Conservation (phyloP, 2,888 invertebrate genomes). For the Spialia ferax region DNA sequence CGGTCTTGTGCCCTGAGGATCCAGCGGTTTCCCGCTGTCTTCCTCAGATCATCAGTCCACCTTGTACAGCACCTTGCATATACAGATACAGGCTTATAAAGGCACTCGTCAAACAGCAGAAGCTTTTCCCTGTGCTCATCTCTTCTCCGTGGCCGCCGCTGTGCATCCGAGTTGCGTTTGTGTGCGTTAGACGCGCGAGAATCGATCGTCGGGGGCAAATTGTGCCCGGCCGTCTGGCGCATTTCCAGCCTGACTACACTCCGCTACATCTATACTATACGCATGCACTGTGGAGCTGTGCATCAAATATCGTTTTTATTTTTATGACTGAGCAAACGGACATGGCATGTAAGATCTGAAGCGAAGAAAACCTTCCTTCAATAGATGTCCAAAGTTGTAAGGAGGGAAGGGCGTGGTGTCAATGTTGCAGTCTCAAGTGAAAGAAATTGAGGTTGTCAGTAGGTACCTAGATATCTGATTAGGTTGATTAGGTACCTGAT, state of each 20-base stretch:
- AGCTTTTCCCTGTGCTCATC: background rate
- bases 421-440: too few relatives aligned
- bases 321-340: background rate
- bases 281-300: background rate
- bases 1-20: too few relatives aligned
- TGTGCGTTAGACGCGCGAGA: slow-evolving; percentile 2
- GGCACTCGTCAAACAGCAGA: background rate
- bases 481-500: too few relatives aligned
- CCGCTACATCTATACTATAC: background rate
- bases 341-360: too few relatives aligned
- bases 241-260: background rate
- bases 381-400: too few relatives aligned
- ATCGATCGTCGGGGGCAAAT: slow-evolving; percentile 3
- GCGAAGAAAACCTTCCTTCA: too few relatives aligned
- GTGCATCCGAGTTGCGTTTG: slow-evolving; percentile 6
- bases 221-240: slow-evolving; percentile 8
- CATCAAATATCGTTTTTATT: background rate
- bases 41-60: too few relatives aligned
- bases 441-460: too few relatives aligned
- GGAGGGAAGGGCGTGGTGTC: too few relatives aligned
- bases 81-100: background rate
- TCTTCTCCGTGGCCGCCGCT: background rate
- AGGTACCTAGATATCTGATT: too few relatives aligned
- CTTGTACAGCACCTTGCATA: too few relatives aligned
- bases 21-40: too few relatives aligned